Base-by-base conservation (phyloP, 2,797 vertebrate genomes). In the Gastrophryne carolinensis region DNA sequence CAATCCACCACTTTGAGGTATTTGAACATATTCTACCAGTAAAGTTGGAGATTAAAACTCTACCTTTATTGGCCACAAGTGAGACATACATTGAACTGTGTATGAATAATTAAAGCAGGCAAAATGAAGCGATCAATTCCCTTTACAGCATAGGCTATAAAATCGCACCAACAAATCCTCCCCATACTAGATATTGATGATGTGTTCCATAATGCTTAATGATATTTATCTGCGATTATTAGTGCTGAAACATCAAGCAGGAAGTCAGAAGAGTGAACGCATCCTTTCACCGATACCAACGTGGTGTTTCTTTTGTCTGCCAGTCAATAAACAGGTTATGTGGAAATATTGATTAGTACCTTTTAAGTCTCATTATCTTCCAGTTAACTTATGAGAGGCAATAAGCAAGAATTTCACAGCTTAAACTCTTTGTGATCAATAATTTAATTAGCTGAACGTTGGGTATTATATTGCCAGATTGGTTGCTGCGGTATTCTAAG, bases 361-460 rank as follows among this genome's bases (percentile, higher is more conserved):
- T 72, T 72, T 58, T 62, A 23, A 17, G 24, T 29, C n/a, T 44
- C 70, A 72, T 52, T 72, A 49, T 49, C 29, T 61, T 61, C 52
- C 41, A 19, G 69, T 50, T 61, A 60, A 61, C 39, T 50, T 24
- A 72, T 60, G 24, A 69, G 50, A 56, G 15, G 66, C 50, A 56
- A 71, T 72, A 61, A 61, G 60, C 19, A 17, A 72, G 56, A 50
- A 37, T 50, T 37, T 35, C 30, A 34, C 30, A 4, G 23, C 29
- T 29, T 21, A 27, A 50, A 72, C 26, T 21, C 23, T 34, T 50
- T 35, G 19, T 24, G 27, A 61, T 61, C 41, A 60, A 72, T 50
- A 61, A 61, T 72, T 72, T 72, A 72, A 72, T 72, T 61, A 34
- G 19, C 56, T 60, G 68, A 71, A 71, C 53, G 47, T 49, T 71